Evolutionary conservation across 2,797 vertebrate species (phyloP).

Genomic region (Artibeus lituratus): DNA sequence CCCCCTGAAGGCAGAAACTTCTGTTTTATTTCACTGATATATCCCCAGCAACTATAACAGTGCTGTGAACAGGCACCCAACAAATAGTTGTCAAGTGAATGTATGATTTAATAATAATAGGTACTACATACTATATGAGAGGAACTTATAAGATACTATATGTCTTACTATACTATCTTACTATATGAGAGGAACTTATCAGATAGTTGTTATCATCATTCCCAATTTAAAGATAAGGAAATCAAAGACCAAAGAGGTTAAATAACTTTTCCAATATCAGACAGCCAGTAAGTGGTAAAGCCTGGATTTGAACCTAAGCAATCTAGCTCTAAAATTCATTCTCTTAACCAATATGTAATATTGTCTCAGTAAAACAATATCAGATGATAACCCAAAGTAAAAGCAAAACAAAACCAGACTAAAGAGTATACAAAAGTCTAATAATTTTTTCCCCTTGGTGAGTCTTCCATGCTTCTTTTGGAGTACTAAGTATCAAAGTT

Average conservation of each 20-base stretch:
- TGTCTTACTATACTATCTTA: too few species aligned
- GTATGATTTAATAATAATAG: neutral
- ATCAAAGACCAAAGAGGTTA: neutral
- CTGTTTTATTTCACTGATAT: neutral
- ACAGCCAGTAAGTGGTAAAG: neutral
- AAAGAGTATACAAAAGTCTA: neutral
- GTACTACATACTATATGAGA: neutral
- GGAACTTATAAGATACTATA: neutral
- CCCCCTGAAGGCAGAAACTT: neutral
- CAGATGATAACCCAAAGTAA: neutral
- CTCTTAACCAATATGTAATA: neutral
- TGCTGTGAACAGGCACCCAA: neutral
- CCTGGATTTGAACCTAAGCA: conserved; percentile 9
- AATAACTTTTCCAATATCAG: neutral
- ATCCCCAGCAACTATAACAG: neutral
- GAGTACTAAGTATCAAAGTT: neutral
- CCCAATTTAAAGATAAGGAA: neutral
- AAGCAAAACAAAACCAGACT: conserved; percentile 18
- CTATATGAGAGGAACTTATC: neutral
- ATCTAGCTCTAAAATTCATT: neutral
- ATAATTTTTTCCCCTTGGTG: neutral
- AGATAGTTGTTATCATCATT: neutral
- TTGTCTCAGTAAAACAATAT: neutral
- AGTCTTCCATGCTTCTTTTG: neutral
- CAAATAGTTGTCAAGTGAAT: conserved; percentile 13